Percentiles rank a stretch among this genome's conserved stretches.
phyloP scores from a whole-genome alignment of 2,888 invertebrate genomes.

The Temnothorax rugatulus region DNA sequence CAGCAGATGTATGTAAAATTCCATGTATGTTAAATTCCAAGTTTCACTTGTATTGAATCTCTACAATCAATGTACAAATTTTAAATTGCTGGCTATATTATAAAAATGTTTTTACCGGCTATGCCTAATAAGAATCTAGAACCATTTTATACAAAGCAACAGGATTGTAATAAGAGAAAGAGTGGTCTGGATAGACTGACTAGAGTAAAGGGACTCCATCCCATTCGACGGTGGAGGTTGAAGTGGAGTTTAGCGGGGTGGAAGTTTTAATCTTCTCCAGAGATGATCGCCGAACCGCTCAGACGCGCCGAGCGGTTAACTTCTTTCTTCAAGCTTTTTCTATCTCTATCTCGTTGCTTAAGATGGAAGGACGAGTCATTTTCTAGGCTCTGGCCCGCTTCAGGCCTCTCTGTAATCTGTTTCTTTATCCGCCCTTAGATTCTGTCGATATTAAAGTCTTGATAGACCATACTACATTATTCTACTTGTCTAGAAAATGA shows the following conservation, averaged over 20 bases:
- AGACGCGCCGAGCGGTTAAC: slow-evolving; percentile 52
- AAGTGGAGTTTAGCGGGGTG: slow-evolving; percentile 72
- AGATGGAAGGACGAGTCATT: slow-evolving; percentile 50
- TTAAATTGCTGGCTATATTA: background rate
- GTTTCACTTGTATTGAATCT: background rate
- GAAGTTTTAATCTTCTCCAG: slow-evolving; percentile 79
- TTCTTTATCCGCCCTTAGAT: slow-evolving; percentile 64
- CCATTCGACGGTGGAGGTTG: slow-evolving; percentile 56
- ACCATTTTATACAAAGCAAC: slow-evolving; percentile 51
- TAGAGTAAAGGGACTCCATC: slow-evolving; percentile 5
- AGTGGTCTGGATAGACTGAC: slow-evolving; percentile 23
- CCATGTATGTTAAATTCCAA: background rate
- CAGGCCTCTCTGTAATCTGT: slow-evolving; percentile 60
- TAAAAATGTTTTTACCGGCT: slow-evolving; percentile 10
- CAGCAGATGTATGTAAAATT: background rate
- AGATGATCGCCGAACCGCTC: slow-evolving; percentile 75
- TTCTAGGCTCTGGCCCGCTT: slow-evolving; percentile 41
- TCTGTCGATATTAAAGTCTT: slow-evolving; percentile 63
- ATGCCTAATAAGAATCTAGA: slow-evolving; percentile 61
- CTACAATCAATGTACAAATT: background rate
- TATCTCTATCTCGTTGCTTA: slow-evolving; percentile 45
- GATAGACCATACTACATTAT: slow-evolving; percentile 55
- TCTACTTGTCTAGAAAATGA: slow-evolving; percentile 32
- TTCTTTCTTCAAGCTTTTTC: slow-evolving; percentile 60
- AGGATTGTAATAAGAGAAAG: slow-evolving; percentile 41